Base-by-base conservation (phyloP, 2,113 vertebrate genomes). In the Plecturocebus donacophilus region DNA sequence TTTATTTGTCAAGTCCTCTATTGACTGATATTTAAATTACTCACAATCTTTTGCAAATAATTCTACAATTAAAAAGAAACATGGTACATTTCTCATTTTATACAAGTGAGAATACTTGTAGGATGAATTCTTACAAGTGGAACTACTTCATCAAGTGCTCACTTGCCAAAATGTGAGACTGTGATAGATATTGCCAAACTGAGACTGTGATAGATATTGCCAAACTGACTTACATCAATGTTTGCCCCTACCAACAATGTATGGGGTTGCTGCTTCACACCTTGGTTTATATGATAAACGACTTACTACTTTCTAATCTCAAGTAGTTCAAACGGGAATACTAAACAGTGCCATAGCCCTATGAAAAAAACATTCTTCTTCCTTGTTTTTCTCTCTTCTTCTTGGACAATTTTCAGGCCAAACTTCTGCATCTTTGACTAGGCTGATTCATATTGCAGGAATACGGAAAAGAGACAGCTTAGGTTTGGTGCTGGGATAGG, bases 371-470 rank as follows among this genome's bases (percentile, higher is more conserved):
- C 49, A 40, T 92, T 70, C 54, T 92, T 90, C 96, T 98, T 45
- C 70, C 95, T 92, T 97, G 97, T 97, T 95, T 76, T 97, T 97
- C 96, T 87, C 42, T 3, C 0, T 56, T 94, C n/a, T 91, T 49
- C 66, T 71, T 11, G 5, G 68, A 19, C 42, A 73, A 64, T 75
- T 49, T 56, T 83, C 35, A 47, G 75, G 42, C 91, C 95, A 90
- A 97, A 94, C 97, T 98, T 98, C 98, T 98, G 95, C 95, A 97
- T 95, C 97, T 0, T 98, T 98, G 96, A 97, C 91, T 97, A 96
- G 93, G 97, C 97, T 98, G 98, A 98, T 98, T 98, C 97, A 98
- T 98, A 98, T 98, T 98, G 97, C 97, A 98, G 96, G 98, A 98
- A 98, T 93, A 96, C 87, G 97, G 98, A 90, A 71, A 30, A 70